Conservation (phyloP, 2,797 vertebrate species). For the Eutrigla gurnardus region DNA sequence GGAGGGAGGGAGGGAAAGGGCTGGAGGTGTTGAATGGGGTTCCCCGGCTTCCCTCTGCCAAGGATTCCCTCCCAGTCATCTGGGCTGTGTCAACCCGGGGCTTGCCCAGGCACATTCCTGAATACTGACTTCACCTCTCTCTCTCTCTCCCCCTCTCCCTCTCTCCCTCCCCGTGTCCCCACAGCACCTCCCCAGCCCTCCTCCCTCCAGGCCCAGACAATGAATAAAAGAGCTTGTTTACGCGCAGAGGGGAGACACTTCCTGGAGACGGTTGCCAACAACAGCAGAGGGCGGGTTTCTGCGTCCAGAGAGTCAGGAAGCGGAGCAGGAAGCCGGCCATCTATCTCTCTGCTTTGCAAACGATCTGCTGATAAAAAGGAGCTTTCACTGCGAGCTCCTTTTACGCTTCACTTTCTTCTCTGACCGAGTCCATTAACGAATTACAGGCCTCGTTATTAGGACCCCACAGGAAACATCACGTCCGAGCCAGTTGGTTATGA, state of each 20-base stretch:
- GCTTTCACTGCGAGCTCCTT: conserved; percentile 1
- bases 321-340: conserved; percentile 58
- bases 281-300: conserved; percentile 65
- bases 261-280: conserved; percentile 87
- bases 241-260: conserved; percentile 84
- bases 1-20: conserved; percentile 30
- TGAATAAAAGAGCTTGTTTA: conserved; percentile 86
- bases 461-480: conserved; percentile 29
- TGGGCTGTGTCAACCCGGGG: conserved; percentile 78
- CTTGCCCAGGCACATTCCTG: conserved; percentile 87
- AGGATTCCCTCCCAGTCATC: conserved; percentile 89
- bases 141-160: conserved; percentile 37
- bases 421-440: conserved; percentile 38
- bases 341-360: conserved; percentile 21
- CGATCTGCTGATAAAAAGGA: conserved; percentile 32
- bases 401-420: background rate
- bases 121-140: conserved; percentile 80
- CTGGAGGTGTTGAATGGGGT: conserved; percentile 77
- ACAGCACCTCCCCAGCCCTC: conserved; percentile 48
- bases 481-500: conserved; percentile 29
- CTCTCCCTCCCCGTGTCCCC: conserved; percentile 55
- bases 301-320: conserved; percentile 52
- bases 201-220: conserved; percentile 69
- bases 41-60: conserved; percentile 85
- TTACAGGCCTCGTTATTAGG: conserved; percentile 25